A percentile compares a stretch with the other conserved stretches of the same genome.
These are phyloP conservation scores for Heliconius hortense DNA, from an alignment of 2,888 invertebrate species.

Conservation along the genomic window DNA sequence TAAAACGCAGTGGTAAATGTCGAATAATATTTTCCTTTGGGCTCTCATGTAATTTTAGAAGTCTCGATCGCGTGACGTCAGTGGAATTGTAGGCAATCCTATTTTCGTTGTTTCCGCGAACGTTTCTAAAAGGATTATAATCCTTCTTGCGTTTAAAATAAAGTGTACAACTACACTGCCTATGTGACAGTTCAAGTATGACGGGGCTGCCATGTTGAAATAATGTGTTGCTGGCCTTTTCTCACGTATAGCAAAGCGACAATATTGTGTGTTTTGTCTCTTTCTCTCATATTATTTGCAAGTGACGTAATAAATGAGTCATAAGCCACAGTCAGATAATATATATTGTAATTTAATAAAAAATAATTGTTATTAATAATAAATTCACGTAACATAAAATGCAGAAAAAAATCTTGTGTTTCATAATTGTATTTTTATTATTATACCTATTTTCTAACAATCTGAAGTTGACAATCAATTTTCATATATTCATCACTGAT, in stretches of 20 bases:
- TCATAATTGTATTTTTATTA: not conserved
- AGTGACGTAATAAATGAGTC: constrained; percentile 48
- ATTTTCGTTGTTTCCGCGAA: constrained; percentile 77
- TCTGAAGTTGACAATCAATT: not conserved
- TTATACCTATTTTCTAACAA: not conserved
- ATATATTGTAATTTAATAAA: not conserved
- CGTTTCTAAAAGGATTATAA: constrained; percentile 55
- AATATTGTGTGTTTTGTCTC: constrained; percentile 1
- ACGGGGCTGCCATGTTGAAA: constrained; percentile 54
- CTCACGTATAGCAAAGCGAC: constrained; percentile 16
- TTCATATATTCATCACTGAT: not conserved
- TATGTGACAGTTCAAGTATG: constrained; percentile 54
- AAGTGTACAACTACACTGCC: constrained; percentile 55
- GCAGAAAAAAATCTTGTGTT: not conserved
- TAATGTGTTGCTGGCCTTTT: constrained; percentile 32
- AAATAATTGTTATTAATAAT: not conserved
- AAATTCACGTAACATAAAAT: not conserved
- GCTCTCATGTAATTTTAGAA: constrained; percentile 79
- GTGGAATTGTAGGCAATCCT: constrained; percentile 80
- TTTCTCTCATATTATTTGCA: constrained; percentile 20
- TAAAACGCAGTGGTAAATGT: constrained; percentile 62
- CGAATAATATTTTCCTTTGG: constrained; percentile 67
- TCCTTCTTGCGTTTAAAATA: constrained; percentile 54
- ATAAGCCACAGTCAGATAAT: constrained; percentile 39
- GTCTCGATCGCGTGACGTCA: constrained; percentile 74